A percentile compares a stretch with the other conserved stretches of the same genome.
phyloP scores from a whole-genome alignment of 2,113 vertebrate genomes.

The Stictonetta naevosa region DNA sequence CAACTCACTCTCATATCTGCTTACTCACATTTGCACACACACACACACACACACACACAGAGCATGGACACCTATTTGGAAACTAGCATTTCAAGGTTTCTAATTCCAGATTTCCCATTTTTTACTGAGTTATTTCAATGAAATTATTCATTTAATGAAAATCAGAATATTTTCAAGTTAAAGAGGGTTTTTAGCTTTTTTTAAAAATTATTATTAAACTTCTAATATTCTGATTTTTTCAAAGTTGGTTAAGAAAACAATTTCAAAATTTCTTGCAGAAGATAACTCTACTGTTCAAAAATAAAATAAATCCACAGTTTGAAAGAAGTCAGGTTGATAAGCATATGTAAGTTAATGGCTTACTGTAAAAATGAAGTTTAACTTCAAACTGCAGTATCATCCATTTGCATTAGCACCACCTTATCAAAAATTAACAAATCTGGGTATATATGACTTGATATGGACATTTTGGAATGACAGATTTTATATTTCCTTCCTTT shows the following conservation, averaged over 20 bases:
- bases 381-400: slow-evolving; percentile 56
- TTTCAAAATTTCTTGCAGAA: slow-evolving; percentile 9
- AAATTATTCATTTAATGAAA: neutral
- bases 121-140: slow-evolving; percentile 8
- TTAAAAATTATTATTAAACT: neutral
- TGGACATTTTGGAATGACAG: neutral
- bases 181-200: neutral
- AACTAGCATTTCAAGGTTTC: neutral
- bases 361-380: slow-evolving; percentile 44
- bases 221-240: neutral
- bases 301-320: neutral
- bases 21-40: neutral
- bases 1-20: neutral
- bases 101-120: slow-evolving; percentile 12
- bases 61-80: neutral
- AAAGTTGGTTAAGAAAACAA: neutral
- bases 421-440: slow-evolving; percentile 45
- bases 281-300: slow-evolving; percentile 28
- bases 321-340: slow-evolving; percentile 34
- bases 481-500: slow-evolving; percentile 8
- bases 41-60: neutral
- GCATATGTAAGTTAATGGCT: slow-evolving; percentile 28
- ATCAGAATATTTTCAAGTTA: neutral
- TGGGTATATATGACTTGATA: neutral
- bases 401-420: slow-evolving; percentile 24